phyloP scores from a whole-genome alignment of 2,113 vertebrate species.

The Plecotus auritus region DNA sequence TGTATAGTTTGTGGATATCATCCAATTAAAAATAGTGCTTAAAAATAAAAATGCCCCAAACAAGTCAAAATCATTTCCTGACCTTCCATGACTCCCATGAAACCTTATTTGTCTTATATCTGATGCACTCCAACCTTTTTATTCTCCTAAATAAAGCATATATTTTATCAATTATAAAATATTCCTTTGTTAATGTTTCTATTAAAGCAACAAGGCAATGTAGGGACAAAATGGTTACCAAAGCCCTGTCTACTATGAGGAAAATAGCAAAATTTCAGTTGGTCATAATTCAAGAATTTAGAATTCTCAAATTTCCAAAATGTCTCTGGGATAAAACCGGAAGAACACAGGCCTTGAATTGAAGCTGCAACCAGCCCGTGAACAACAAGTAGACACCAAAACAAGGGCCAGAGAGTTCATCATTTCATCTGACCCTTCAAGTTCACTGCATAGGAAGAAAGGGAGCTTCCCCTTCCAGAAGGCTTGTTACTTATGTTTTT shows the following conservation, averaged over 20 bases:
- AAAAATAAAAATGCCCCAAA: background rate
- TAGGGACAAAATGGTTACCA: background rate
- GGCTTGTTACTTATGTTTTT: background rate
- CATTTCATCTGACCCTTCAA: background rate
- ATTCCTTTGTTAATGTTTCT: background rate
- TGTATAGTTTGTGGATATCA: constrained; percentile 75
- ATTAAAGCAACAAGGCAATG: background rate
- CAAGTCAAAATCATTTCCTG: background rate
- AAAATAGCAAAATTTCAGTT: background rate
- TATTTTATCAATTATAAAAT: background rate
- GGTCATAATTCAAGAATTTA: background rate
- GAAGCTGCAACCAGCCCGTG: background rate
- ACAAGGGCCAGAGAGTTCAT: background rate
- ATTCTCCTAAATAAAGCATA: background rate
- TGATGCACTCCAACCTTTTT: background rate
- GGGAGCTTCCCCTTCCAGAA: background rate
- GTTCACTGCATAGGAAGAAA: background rate
- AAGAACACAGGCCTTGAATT: background rate
- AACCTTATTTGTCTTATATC: background rate
- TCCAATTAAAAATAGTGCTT: constrained; percentile 69
- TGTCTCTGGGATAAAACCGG: background rate
- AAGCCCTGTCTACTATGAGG: background rate
- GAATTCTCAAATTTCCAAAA: background rate
- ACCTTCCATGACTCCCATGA: background rate
- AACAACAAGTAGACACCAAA: background rate